Conservation (phyloP, 2,888 invertebrate genomes). For the Drosophila mercatorum region DNA sequence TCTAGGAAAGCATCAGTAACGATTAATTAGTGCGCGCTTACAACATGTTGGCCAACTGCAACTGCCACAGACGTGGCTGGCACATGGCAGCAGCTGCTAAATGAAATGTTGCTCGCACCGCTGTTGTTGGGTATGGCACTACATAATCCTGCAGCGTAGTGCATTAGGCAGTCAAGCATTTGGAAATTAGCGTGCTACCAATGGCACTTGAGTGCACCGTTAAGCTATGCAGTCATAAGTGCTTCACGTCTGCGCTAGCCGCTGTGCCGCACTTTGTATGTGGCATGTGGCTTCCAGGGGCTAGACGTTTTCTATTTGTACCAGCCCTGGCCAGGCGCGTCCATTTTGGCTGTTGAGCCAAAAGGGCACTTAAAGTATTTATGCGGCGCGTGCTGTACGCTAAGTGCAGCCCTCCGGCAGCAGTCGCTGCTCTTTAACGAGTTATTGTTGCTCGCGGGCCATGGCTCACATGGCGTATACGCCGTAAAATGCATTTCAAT, state of each 20-base stretch:
- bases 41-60: constrained; percentile 35
- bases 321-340: constrained; percentile 16
- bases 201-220: constrained; percentile 58
- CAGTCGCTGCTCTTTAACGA: constrained; percentile 26
- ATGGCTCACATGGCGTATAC: constrained; percentile 48
- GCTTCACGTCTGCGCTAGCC: constrained; percentile 26
- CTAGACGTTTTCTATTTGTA: constrained; percentile 6
- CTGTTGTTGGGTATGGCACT: constrained; percentile 12
- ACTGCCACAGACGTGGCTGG: constrained; percentile 23
- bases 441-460: constrained; percentile 21
- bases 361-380: constrained; percentile 63
- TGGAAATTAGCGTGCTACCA: constrained; percentile 70
- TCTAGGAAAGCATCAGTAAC: constrained; percentile 68
- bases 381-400: constrained; percentile 62
- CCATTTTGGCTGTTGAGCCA: constrained; percentile 39
- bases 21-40: constrained; percentile 61
- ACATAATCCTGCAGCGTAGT: constrained; percentile 54
- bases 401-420: constrained; percentile 59
- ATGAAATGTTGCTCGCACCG: constrained; percentile 3
- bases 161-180: constrained; percentile 53
- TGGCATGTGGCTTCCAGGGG: not conserved
- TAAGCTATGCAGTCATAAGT: constrained; percentile 57
- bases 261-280: not conserved
- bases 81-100: constrained; percentile 25
- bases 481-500: constrained; percentile 75